Base-by-base conservation (phyloP, 2,888 invertebrate genomes). In the Standfussiana lucernea region DNA sequence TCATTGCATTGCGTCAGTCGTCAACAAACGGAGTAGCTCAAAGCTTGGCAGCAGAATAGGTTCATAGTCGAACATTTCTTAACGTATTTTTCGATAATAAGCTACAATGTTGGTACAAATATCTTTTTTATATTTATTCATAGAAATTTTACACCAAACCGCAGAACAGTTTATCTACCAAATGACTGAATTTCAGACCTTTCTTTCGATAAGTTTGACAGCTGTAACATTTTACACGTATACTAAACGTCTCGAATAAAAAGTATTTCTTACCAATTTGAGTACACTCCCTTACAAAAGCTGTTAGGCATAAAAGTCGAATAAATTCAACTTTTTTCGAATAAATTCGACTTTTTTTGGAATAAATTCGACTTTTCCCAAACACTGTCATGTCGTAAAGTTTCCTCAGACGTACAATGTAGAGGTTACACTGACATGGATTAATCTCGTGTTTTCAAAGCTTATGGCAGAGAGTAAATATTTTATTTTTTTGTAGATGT, bases 391-490 rank as follows among this genome's bases (percentile, higher is more conserved):
- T 83, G 79, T 92, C 93, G 87, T 93, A 92, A 93, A 93, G 78
- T 90, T 90, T 88, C 68, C 79, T 80, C 75, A 71, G 80, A 75
- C 53, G 50, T 75, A 90, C 90, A 91, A 88, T 93, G 92, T 92
- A 89, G 89, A 90, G 84, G 88, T 89, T 79, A 84, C 84, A 69
- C 77, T 89, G 87, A 86, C 88, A 84, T 86, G 91, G 90, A 93
- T 93, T 93, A 93, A 93, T 92, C 90, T 90, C 83, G 82, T 80
- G 79, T 89, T 92, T 92, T 93, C 90, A 92, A 92, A 91, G 91
- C 89, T 89, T 82, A 72, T 64, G 85, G 8, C 93, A 93, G 82
- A 92, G 93, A 93, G 35, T 84, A 85, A 73, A 64, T 66, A 45
- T n/a, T 59, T 28, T 11, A 37, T 59, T 68, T 56, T 81, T 56